These are phyloP conservation scores for Recurvirostra avosetta DNA, from an alignment of 2,113 vertebrate species.

Conservation along the genomic window DNA sequence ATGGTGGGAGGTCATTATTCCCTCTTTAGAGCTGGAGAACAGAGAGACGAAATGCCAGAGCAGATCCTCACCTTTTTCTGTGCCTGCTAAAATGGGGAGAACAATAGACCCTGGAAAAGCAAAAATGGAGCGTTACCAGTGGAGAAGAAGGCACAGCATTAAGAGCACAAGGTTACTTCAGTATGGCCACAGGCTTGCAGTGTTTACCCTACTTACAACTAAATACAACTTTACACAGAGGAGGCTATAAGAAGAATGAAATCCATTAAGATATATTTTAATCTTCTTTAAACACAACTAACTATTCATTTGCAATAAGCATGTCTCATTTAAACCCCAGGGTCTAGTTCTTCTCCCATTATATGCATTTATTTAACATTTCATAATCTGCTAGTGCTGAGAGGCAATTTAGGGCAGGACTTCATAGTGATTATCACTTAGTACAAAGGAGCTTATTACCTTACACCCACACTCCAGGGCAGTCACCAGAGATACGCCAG, in stretches of 20 bases:
- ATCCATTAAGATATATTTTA: slow-evolving; percentile 4
- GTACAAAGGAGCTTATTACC: slow-evolving; percentile 54
- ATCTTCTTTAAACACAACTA: slow-evolving; percentile 40
- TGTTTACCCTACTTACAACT: background rate
- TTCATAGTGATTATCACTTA: slow-evolving; percentile 46
- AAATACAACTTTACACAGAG: background rate
- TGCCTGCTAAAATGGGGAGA: background rate
- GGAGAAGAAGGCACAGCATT: background rate
- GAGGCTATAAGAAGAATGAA: background rate
- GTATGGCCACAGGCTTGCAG: background rate
- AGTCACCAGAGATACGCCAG: background rate
- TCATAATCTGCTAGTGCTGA: slow-evolving; percentile 35
- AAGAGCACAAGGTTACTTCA: background rate
- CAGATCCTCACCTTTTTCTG: background rate
- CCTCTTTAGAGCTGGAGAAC: background rate
- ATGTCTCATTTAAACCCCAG: slow-evolving; percentile 18
- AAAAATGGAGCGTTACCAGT: background rate
- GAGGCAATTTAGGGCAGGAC: slow-evolving; percentile 50
- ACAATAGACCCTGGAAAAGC: background rate
- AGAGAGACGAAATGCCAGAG: background rate
- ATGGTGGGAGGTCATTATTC: background rate
- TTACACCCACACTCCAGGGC: slow-evolving; percentile 13
- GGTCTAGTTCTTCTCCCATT: slow-evolving; percentile 46
- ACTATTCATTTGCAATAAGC: slow-evolving; percentile 21
- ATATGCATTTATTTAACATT: slow-evolving; percentile 48